Evolutionary conservation across 2,113 vertebrate species (phyloP).

Genomic region (Cricetomys ansorgei): DNA sequence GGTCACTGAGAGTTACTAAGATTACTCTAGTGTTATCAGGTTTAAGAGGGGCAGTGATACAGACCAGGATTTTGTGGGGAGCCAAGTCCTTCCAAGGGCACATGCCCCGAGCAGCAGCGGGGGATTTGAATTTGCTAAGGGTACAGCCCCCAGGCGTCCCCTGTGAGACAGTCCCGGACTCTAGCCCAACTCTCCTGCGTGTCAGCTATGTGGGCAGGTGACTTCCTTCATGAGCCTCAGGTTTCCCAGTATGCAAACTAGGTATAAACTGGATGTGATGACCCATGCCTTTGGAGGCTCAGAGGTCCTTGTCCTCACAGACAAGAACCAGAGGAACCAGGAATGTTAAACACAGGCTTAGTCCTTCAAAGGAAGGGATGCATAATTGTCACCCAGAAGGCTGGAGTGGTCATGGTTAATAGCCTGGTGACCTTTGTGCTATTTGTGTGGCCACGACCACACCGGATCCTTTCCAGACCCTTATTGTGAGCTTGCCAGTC

Average conservation of each 20-base stretch:
- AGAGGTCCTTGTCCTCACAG: background rate
- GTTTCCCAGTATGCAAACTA: background rate
- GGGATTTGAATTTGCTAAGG: no score
- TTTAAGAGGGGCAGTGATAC: background rate
- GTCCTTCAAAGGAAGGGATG: background rate
- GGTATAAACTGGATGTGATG: no score
- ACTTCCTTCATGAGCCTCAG: background rate
- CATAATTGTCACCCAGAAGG: background rate
- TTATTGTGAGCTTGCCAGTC: background rate
- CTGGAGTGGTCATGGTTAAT: background rate
- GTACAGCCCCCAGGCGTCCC: background rate
- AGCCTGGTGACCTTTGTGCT: background rate
- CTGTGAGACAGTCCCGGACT: background rate
- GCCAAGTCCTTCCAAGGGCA: background rate
- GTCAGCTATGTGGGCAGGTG: background rate
- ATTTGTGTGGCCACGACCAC: background rate
- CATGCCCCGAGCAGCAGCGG: background rate
- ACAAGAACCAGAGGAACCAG: background rate
- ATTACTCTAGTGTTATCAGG: background rate
- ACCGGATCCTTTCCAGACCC: fast-evolving
- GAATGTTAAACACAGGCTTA: background rate
- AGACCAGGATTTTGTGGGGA: background rate
- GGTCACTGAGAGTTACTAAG: background rate
- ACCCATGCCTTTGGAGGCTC: background rate
- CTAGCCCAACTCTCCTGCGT: no score